These are phyloP conservation scores for Melanostigma gelatinosum DNA, from an alignment of 2,113 vertebrate species.

Conservation along the genomic window DNA sequence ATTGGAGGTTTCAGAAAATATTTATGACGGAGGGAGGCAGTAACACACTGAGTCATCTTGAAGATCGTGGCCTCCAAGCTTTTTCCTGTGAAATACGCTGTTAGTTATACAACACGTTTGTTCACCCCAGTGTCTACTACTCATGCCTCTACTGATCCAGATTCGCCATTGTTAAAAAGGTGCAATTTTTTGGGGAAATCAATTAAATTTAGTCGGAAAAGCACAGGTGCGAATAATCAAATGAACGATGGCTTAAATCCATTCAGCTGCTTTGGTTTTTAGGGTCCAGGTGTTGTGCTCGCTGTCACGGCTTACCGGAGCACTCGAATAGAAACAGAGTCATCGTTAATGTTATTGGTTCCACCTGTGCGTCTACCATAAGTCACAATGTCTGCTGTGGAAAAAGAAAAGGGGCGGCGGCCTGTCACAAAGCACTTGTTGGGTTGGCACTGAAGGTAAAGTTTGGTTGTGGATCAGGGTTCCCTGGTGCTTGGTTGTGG, in stretches of 20 bases:
- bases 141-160: background rate
- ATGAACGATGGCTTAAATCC: background rate
- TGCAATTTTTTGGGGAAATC: background rate
- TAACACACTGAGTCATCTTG: constrained; percentile 18
- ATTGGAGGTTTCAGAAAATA: constrained; percentile 46
- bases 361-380: background rate
- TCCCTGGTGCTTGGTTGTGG: background rate
- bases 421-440: background rate
- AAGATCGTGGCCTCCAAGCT: background rate
- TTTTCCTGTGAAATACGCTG: constrained; percentile 17
- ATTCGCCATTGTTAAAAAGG: constrained; percentile 3
- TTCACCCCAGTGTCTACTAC: background rate
- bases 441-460: background rate
- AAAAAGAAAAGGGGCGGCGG: background rate
- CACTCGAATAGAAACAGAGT: background rate
- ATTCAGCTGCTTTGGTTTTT: background rate
- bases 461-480: background rate
- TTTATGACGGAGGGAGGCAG: constrained; percentile 32
- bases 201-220: constrained; percentile 14
- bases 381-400: background rate
- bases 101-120: constrained; percentile 27
- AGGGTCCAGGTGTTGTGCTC: background rate
- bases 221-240: background rate
- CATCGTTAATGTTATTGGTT: background rate
- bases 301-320: background rate